Conservation (phyloP, 2,113 vertebrate genomes). For the Argyrosomus japonicus region DNA sequence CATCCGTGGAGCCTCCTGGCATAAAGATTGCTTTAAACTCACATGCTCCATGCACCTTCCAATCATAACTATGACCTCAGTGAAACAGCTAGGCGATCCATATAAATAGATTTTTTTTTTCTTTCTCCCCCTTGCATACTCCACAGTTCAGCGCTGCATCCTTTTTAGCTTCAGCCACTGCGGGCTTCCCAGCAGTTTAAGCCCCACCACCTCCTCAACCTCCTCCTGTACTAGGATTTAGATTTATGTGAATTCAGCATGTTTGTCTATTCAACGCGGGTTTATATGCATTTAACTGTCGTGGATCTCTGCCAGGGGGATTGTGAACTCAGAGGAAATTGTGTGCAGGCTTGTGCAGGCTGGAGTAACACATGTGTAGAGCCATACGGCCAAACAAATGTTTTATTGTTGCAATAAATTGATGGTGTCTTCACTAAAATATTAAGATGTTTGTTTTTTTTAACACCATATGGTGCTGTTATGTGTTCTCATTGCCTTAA, state of each 20-base stretch:
- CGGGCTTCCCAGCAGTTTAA: constrained; percentile 15
- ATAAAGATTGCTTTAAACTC: background rate
- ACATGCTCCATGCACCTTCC: constrained; percentile 1
- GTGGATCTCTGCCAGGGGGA: constrained; percentile 25
- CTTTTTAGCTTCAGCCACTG: background rate
- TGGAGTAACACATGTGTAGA: background rate
- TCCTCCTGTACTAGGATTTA: constrained; percentile 35
- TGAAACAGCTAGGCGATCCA: background rate
- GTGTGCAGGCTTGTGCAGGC: background rate
- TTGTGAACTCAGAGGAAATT: background rate
- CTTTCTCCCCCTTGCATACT: background rate
- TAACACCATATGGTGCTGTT: background rate
- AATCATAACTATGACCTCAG: background rate
- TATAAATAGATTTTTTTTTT: constrained; percentile 9
- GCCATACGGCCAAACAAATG: constrained; percentile 5
- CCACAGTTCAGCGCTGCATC: background rate
- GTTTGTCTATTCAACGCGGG: constrained; percentile 21
- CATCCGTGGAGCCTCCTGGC: background rate
- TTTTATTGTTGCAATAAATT: background rate
- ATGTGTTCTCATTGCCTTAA: background rate
- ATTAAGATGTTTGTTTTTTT: background rate
- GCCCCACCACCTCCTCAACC: background rate
- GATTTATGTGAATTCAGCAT: constrained; percentile 53
- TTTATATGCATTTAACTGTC: constrained; percentile 30
- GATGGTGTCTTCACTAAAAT: background rate